Percentiles rank a stretch among this genome's conserved stretches.
These are phyloP conservation scores for Oncorhynchus nerka DNA, from an alignment of 2,113 vertebrate genomes.

Conservation along the genomic window DNA sequence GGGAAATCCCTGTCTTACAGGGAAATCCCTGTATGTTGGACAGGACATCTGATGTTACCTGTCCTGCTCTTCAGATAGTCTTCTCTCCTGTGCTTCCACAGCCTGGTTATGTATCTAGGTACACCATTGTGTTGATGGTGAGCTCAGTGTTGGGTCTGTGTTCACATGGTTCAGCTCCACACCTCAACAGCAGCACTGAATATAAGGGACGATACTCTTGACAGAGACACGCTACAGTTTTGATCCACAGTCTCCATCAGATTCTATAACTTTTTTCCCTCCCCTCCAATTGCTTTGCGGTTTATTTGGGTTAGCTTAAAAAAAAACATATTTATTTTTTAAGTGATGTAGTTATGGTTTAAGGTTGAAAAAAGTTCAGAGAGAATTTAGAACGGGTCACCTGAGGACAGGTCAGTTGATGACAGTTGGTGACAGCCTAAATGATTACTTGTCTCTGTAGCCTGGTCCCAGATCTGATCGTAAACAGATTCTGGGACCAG, in stretches of 20 bases:
- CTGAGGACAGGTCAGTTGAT: neutral
- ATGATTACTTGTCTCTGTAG: too few species aligned
- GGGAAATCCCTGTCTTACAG: constrained; percentile 13
- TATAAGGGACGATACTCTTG: constrained; percentile 24
- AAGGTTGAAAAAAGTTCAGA: neutral
- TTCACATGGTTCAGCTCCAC: neutral
- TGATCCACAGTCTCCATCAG: neutral
- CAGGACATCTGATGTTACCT: constrained; percentile 31
- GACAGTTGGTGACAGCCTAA: too few species aligned
- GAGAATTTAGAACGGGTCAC: neutral
- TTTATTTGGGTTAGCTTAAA: neutral
- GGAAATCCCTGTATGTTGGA: constrained; percentile 8
- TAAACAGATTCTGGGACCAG: too few species aligned
- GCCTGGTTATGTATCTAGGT: constrained; percentile 8
- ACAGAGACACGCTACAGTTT: neutral
- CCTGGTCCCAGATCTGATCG: too few species aligned
- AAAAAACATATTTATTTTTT: neutral
- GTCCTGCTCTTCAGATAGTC: constrained; percentile 6
- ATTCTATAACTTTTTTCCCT: neutral
- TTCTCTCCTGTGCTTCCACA: constrained; percentile 33
- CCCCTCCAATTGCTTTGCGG: neutral
- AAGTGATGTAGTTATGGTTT: neutral
- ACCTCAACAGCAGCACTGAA: constrained; percentile 44
- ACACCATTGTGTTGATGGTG: constrained; percentile 2
- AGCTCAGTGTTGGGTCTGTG: too few species aligned